Evolutionary conservation across 2,113 vertebrate genomes (phyloP), one percentile per base, ranked within the genome.

Genomic region (Mirounga angustirostris): DNA sequence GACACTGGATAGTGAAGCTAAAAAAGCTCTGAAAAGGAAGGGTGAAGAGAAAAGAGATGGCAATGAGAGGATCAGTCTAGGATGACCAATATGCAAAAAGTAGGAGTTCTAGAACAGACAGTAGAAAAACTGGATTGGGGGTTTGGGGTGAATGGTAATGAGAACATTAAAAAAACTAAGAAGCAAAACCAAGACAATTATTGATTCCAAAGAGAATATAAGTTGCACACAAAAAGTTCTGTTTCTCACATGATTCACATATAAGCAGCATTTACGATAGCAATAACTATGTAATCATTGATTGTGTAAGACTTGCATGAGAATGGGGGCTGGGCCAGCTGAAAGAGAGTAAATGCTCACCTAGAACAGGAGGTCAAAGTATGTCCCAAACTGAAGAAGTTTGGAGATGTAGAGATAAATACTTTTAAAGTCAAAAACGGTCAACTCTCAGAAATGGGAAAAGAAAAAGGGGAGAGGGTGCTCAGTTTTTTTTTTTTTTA

Each of bases 111-210:
- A 71, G 33, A 86, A 71, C 36, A 81, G 26, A 63, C 54, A 63
- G 61, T 46, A 33, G 33, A 54, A 43, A 86, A 33, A 67, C 19
- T 5, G 4, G 71, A 30, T 33, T 65, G 58, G 15, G 58, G 73
- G 5, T 50, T n/a, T 26, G 26, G 13, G 22, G 24, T 82, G 26
- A 10, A 76, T n/a, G 22, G 4, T 5, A 56, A 89, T 50, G 30
- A 58, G 18, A 33, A 54, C 30, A 21, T 63, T 3, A 69, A 69
- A 18, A 69, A 89, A 46, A 36, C 2, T 9, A 43, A 82, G 82
- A 69, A 94, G 76, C 11, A 46, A 87, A 87, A n/a, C 36, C 30
- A 74, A 93, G 40, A 13, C 7, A 59, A 76, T 86, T 58, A 36
- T 19, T 7, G n/a, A 36, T 61, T 67, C 15, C 58, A 43, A 76